Evolutionary conservation across 2,113 vertebrate genomes (phyloP).

Genomic region (Eretmochelys imbricata): DNA sequence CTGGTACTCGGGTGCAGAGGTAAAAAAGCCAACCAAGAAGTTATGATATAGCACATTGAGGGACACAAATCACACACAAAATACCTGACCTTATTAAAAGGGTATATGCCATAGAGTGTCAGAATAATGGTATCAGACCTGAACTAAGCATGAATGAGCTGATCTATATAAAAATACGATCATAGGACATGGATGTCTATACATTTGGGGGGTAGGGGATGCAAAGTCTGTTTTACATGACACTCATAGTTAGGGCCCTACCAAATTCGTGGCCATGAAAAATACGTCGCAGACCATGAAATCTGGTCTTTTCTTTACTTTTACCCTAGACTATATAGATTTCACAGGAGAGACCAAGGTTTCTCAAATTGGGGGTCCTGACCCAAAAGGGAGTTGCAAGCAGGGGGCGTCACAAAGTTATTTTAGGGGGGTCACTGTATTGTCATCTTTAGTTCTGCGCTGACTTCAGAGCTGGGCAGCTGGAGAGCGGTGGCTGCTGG

Average conservation of each 20-base stretch:
- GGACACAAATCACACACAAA: not conserved
- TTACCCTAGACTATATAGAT: no score
- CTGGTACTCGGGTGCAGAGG: not conserved
- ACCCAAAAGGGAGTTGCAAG: no score
- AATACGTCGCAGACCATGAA: no score
- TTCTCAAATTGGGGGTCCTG: no score
- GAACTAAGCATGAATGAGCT: constrained; percentile 43
- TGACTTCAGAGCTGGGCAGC: no score
- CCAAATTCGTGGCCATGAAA: no score
- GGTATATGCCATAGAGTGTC: not conserved
- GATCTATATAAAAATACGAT: constrained; percentile 33
- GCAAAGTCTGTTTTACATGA: constrained; percentile 23
- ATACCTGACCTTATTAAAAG: not conserved
- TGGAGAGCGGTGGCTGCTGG: no score
- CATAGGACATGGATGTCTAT: constrained; percentile 25
- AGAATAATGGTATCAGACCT: constrained; percentile 23
- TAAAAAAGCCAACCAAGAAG: not conserved
- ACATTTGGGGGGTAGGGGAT: constrained; percentile 25
- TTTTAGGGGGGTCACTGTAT: no score
- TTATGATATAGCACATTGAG: not conserved
- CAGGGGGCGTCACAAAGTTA: no score
- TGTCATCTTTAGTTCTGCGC: no score
- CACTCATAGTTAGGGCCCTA: not conserved
- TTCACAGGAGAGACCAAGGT: no score
- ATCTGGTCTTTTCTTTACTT: no score